A percentile compares a stretch with the other conserved stretches of the same genome.
These are phyloP conservation scores for Linepithema humile DNA, from an alignment of 1,140 invertebrate species.

Conservation along the genomic window DNA sequence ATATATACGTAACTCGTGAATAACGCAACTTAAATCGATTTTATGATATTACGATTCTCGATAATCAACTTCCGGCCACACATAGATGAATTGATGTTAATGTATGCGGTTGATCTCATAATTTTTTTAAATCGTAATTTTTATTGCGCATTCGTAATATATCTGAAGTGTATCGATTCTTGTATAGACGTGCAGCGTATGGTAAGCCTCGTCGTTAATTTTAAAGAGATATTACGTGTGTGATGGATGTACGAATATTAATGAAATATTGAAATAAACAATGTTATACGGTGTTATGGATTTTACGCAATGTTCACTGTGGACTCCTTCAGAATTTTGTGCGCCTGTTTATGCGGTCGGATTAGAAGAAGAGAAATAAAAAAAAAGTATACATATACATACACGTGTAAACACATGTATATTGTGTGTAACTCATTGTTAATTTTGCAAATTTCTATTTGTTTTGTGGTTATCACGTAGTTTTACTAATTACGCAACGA, in stretches of 20 bases:
- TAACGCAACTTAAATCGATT: not conserved
- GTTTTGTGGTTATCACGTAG: too few species aligned
- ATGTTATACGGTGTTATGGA: constrained; percentile 56
- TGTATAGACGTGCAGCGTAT: not conserved
- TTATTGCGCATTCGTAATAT: not conserved
- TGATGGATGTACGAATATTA: constrained; percentile 53
- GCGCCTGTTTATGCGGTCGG: constrained; percentile 33
- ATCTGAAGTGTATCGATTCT: not conserved
- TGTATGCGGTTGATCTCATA: not conserved
- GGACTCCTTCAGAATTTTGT: constrained; percentile 45
- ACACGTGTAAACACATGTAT: not conserved
- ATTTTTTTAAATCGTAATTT: constrained; percentile 8
- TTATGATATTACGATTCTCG: constrained; percentile 7
- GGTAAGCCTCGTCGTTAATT: constrained; percentile 33
- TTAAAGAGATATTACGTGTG: constrained; percentile 26
- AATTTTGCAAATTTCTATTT: not conserved
- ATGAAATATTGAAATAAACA: constrained; percentile 50
- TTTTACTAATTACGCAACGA: not conserved
- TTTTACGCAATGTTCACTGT: constrained; percentile 34
- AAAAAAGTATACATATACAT: constrained; percentile 19
- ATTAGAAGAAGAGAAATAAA: constrained; percentile 33
- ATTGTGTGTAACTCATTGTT: constrained; percentile 12
- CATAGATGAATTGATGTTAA: not conserved
- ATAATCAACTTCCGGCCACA: constrained; percentile 20
- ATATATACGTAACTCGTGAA: not conserved